These are phyloP conservation scores for Sakesphorus luctuosus DNA, from an alignment of 2,113 vertebrate genomes.

Conservation along the genomic window DNA sequence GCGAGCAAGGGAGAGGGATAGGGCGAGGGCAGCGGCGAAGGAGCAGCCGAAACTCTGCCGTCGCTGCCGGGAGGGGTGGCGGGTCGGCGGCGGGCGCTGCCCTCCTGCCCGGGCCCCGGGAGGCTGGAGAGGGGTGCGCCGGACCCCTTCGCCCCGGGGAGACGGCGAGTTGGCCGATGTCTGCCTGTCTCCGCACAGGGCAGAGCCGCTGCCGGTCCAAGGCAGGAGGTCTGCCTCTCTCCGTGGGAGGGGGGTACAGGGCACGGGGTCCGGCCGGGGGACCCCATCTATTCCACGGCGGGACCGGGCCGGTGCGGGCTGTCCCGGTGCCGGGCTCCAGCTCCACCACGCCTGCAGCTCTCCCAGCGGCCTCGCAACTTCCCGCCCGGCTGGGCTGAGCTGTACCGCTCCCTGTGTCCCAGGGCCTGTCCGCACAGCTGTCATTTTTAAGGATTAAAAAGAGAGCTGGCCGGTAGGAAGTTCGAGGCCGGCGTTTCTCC, in stretches of 20 bases:
- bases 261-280: too few species aligned
- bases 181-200: not conserved
- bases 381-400: not conserved
- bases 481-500: not conserved
- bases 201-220: not conserved
- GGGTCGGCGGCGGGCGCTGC: not conserved
- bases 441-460: not conserved
- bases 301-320: not conserved
- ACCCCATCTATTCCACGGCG: not conserved
- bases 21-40: not conserved
- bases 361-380: not conserved
- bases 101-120: not conserved
- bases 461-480: not conserved
- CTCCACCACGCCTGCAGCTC: not conserved
- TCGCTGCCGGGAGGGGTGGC: not conserved
- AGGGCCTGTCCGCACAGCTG: not conserved
- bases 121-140: too few species aligned
- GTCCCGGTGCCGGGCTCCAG: not conserved
- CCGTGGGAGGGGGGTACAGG: too few species aligned
- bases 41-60: not conserved
- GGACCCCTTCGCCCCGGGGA: too few species aligned
- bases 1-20: not conserved
- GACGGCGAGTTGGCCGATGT: not conserved
- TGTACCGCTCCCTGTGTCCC: fast-evolving
- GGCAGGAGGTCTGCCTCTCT: not conserved